Percentiles rank a stretch among this genome's conserved stretches.
These are phyloP conservation scores for Cataglyphis altisquamis DNA, from an alignment of 2,888 invertebrate genomes.

Conservation along the genomic window DNA sequence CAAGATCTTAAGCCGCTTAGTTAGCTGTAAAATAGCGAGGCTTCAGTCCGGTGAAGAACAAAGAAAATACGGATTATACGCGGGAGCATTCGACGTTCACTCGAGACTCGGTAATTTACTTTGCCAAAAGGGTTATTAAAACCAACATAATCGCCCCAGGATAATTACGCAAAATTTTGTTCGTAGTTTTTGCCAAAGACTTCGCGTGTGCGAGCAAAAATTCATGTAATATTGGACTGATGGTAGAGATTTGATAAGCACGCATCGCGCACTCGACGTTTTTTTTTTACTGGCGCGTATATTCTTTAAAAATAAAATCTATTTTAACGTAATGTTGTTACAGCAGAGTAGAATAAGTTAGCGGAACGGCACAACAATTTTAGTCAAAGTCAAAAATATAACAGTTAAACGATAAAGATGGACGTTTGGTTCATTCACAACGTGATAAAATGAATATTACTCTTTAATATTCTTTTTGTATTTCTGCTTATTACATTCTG, in stretches of 20 bases:
- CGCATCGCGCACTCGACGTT: neutral
- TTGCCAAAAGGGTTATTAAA: constrained; percentile 67
- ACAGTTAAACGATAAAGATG: constrained; percentile 6
- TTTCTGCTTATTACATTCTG: neutral
- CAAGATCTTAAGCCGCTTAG: constrained; percentile 75
- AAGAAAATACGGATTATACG: constrained; percentile 71
- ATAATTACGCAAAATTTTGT: constrained; percentile 45
- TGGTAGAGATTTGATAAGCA: neutral
- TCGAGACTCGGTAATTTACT: constrained; percentile 52
- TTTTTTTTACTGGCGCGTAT: neutral
- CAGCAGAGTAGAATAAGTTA: constrained; percentile 22
- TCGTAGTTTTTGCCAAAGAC: neutral
- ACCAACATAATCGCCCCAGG: constrained; percentile 65
- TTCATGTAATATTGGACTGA: neutral
- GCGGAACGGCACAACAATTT: neutral
- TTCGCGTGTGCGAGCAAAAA: neutral
- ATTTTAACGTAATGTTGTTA: constrained; percentile 33
- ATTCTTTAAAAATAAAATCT: neutral
- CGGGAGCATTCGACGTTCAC: constrained; percentile 49
- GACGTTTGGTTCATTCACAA: constrained; percentile 24
- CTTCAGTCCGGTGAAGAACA: constrained; percentile 55
- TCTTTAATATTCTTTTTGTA: neutral
- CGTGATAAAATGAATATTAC: neutral
- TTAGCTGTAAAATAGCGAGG: constrained; percentile 70
- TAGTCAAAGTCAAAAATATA: constrained; percentile 5